These are phyloP conservation scores for Taphrorychus bicolor DNA, from an alignment of 2,888 invertebrate species.

Conservation along the genomic window DNA sequence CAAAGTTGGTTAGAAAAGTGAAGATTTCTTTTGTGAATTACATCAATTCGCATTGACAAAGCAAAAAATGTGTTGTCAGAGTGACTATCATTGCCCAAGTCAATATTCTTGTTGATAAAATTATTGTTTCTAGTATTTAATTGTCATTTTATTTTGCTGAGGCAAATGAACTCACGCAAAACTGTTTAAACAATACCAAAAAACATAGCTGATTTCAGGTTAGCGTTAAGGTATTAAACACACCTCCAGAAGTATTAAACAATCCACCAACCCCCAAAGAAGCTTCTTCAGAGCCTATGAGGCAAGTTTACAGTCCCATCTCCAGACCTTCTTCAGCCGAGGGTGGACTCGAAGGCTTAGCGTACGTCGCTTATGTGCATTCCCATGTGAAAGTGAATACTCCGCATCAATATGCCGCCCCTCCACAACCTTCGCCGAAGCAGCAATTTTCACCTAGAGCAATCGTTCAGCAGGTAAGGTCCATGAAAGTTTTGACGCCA, in stretches of 20 bases:
- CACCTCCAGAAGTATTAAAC: conserved; percentile 43
- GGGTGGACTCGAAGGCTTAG: conserved; percentile 55
- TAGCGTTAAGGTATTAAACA: conserved; percentile 61
- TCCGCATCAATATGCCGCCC: conserved; percentile 47
- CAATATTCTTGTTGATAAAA: too few species aligned
- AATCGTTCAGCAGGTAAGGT: conserved; percentile 48
- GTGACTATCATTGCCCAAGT: too few species aligned
- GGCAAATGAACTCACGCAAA: too few species aligned
- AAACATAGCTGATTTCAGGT: conserved; percentile 14
- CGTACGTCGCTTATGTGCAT: conserved; percentile 52
- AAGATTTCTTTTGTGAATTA: too few species aligned
- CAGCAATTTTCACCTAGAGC: conserved; percentile 57
- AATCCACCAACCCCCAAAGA: conserved; percentile 29
- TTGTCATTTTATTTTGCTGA: too few species aligned
- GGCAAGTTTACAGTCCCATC: conserved; percentile 64
- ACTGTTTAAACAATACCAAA: background rate
- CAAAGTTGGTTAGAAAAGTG: too few species aligned
- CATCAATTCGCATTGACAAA: too few species aligned
- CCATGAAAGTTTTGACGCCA: too few species aligned
- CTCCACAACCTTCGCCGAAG: conserved; percentile 52
- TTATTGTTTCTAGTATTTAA: too few species aligned
- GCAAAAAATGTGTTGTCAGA: too few species aligned
- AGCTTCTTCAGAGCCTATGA: conserved; percentile 49
- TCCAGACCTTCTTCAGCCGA: conserved; percentile 65
- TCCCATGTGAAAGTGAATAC: conserved; percentile 51